Conservation (phyloP, 2,888 invertebrate genomes). For the Gnatocerus cornutus region DNA sequence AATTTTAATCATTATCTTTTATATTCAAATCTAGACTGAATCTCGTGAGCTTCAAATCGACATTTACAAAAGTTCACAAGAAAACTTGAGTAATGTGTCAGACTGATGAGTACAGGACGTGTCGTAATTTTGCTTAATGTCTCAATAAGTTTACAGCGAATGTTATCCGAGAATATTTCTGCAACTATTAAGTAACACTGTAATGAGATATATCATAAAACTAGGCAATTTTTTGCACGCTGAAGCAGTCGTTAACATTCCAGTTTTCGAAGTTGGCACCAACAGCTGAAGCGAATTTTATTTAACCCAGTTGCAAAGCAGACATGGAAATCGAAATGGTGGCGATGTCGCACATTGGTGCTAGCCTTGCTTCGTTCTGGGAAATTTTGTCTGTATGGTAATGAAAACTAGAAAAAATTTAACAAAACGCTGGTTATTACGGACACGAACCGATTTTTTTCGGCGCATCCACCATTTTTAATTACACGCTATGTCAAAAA, state of each 20-base stretch:
- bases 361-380: conserved; percentile 22
- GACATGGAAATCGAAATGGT: conserved; percentile 37
- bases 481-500: not conserved
- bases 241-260: conserved; percentile 5
- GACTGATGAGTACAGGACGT: conserved; percentile 36
- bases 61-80: conserved; percentile 35
- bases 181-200: conserved; percentile 23
- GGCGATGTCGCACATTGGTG: conserved; percentile 41
- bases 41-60: conserved; percentile 16
- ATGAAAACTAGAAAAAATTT: conserved; percentile 23
- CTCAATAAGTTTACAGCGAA: conserved; percentile 17
- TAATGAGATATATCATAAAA: conserved; percentile 8
- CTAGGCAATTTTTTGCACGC: conserved; percentile 9
- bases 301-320: conserved; percentile 26
- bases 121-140: conserved; percentile 36
- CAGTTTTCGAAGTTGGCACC: conserved; percentile 25
- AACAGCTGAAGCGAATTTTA: conserved; percentile 34
- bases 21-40: conserved; percentile 27
- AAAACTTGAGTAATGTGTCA: conserved; percentile 34
- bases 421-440: conserved; percentile 4
- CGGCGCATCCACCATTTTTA: conserved; percentile 38
- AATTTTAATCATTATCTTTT: conserved; percentile 23
- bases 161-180: conserved; percentile 16
- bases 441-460: conserved; percentile 18
- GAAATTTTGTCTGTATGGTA: conserved; percentile 24